A percentile compares a stretch with the other conserved stretches of the same genome.
Evolutionary conservation across 2,888 invertebrate genomes (phyloP).

Genomic region (Ferdinandea cuprea): DNA sequence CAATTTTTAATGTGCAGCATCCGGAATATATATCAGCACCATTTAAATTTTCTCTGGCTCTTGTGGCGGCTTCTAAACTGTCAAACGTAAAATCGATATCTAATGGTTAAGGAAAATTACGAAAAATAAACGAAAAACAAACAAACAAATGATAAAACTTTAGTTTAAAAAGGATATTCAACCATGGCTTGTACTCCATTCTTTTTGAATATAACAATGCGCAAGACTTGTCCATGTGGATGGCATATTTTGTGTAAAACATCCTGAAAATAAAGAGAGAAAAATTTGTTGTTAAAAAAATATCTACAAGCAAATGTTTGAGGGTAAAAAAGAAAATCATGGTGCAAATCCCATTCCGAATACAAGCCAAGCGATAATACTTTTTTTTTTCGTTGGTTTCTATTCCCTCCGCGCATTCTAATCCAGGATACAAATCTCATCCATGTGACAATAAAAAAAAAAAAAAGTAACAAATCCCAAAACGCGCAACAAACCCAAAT

Average conservation of each 20-base stretch:
- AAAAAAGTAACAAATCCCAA: background rate
- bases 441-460: background rate
- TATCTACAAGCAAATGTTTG: background rate
- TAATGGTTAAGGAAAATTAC: conserved; percentile 85
- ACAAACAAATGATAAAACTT: conserved; percentile 22
- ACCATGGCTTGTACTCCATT: conserved; percentile 99
- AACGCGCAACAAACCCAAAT: conserved; percentile 16
- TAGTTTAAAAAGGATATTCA: conserved; percentile 94
- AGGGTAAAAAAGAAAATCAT: background rate
- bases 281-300: background rate
- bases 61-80: conserved; percentile 94
- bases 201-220: conserved; percentile 99
- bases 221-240: conserved; percentile 96
- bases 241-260: conserved; percentile 98
- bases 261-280: conserved; percentile 90
- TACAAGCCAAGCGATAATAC: conserved; percentile 11
- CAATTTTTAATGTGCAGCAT: conserved; percentile 99
- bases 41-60: conserved; percentile 97
- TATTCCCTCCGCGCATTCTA: conserved; percentile 19
- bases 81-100: conserved; percentile 88
- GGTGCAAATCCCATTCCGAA: conserved; percentile 33
- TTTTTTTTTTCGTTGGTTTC: background rate
- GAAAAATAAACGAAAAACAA: conserved; percentile 12
- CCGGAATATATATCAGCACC: conserved; percentile 99
- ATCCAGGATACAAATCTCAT: background rate